Percentiles rank a stretch among this genome's conserved stretches.
These are phyloP conservation scores for Drosophila siamana DNA, from an alignment of 2,888 invertebrate genomes.

Conservation along the genomic window DNA sequence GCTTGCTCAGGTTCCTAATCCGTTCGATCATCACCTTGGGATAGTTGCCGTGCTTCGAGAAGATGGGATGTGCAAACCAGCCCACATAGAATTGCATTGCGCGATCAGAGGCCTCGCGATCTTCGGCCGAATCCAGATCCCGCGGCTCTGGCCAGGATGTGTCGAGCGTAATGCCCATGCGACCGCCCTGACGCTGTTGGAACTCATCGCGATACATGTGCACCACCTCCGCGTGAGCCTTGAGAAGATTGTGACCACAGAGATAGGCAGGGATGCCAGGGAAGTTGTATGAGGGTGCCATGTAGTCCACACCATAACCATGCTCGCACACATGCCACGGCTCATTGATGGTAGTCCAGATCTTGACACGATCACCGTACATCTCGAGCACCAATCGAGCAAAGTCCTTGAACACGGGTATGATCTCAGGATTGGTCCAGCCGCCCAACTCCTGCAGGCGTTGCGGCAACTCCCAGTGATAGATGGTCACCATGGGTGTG, in stretches of 20 bases:
- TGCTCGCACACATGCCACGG: conserved; percentile 87
- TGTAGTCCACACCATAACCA: conserved; percentile 86
- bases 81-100: conserved; percentile 88
- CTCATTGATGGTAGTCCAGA: conserved; percentile 93
- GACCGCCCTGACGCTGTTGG: conserved; percentile 87
- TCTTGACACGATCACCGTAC: conserved; percentile 88
- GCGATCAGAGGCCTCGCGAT: conserved; percentile 88
- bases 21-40: conserved; percentile 88
- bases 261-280: conserved; percentile 89
- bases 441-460: conserved; percentile 89
- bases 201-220: conserved; percentile 88
- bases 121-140: conserved; percentile 85
- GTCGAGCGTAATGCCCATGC: conserved; percentile 88
- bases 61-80: conserved; percentile 90
- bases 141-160: conserved; percentile 88
- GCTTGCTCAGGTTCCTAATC: conserved; percentile 87
- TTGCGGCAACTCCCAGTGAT: conserved; percentile 91
- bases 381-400: conserved; percentile 88
- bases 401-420: conserved; percentile 88
- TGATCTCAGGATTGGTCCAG: conserved; percentile 89
- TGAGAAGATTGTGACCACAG: conserved; percentile 90
- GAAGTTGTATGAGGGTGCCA: conserved; percentile 87
- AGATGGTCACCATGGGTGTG: conserved; percentile 90
- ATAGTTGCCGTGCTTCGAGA: conserved; percentile 88
- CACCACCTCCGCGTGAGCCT: conserved; percentile 90